Evolutionary conservation across 2,888 invertebrate species (phyloP), one percentile per base, ranked within the genome.

Genomic region (Temnothorax ravouxi): DNA sequence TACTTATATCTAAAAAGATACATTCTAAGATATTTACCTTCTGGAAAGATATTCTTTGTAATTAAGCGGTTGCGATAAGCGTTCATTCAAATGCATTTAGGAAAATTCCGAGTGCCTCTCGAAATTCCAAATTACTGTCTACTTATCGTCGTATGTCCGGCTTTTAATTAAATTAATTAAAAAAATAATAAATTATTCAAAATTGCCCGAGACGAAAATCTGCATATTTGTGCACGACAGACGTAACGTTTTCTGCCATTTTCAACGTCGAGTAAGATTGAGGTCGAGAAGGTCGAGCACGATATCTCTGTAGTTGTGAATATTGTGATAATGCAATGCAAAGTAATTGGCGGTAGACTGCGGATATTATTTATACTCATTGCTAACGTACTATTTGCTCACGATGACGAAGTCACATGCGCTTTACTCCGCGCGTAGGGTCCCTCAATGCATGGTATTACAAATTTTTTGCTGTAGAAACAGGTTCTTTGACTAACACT

Each of bases 271-370:
- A n/a, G 38, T 38, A 34, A 66, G 77, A 77, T 77, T 44, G 83
- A 71, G 83, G 83, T 83, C 83, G 69, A 41, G n/a, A 59, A 50
- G 83, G 83, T 77, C 83, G 66, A 41, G 77, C 77, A 62, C 79
- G 83, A 79, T 50, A 77, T 61, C 25, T 29, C 6, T 29, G 61
- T 61, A 15, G 41, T 18, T n/a, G 56, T 50, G 69, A 61, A 69
- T 61, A 69, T 79, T 52, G 67, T 52, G 62, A 21, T 61, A 41
- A 59, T 59, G 71, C 61, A 67, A 76, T 67, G 69, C 69, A 34
- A 77, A 79, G 61, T 83, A 77, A 83, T 83, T 67, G 79, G 8
- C 50, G 67, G 38, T 61, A 52, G 38, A 52, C 52, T 62, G 59
- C n/a, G 66, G 54, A 76, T 21, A 56, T 66, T 83, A 80, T 80